These are phyloP conservation scores for Heteromormyrus szaboi DNA, from an alignment of 2,797 vertebrate genomes.

Conservation along the genomic window DNA sequence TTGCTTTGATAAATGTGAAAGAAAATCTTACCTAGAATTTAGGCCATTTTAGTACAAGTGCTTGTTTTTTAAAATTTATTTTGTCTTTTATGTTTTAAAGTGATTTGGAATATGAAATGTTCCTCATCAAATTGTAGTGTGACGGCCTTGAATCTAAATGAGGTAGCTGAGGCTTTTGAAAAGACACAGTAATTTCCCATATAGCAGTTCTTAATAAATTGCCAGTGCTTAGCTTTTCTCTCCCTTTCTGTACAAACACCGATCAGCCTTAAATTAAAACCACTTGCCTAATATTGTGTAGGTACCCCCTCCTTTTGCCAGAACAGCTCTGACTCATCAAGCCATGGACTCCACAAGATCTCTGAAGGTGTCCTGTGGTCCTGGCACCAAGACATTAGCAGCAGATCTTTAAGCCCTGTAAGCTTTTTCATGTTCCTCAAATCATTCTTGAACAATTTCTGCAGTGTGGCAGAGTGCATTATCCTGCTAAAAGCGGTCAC, in stretches of 20 bases:
- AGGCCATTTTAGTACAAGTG: not conserved
- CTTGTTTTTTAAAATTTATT: not conserved
- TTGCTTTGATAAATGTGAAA: slow-evolving; percentile 17
- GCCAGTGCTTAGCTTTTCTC: not conserved
- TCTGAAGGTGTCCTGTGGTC: not conserved
- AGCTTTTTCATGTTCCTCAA: not conserved
- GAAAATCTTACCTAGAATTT: slow-evolving; percentile 5
- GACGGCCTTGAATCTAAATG: not conserved
- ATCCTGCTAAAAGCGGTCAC: not conserved
- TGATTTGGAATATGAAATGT: not conserved
- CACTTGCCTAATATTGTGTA: not conserved
- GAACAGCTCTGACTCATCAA: not conserved
- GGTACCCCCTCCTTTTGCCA: not conserved
- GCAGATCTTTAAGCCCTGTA: not conserved
- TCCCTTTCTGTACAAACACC: not conserved
- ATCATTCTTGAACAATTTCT: not conserved
- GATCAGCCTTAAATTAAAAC: not conserved
- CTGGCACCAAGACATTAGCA: not conserved
- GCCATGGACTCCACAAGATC: not conserved
- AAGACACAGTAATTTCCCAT: not conserved
- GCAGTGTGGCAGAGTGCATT: not conserved
- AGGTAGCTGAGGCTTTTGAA: not conserved
- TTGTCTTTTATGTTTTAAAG: not conserved
- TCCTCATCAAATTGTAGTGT: not conserved
- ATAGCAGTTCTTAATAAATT: not conserved